These are phyloP conservation scores for Ferdinandea cuprea DNA, from an alignment of 2,888 invertebrate genomes.

Conservation along the genomic window DNA sequence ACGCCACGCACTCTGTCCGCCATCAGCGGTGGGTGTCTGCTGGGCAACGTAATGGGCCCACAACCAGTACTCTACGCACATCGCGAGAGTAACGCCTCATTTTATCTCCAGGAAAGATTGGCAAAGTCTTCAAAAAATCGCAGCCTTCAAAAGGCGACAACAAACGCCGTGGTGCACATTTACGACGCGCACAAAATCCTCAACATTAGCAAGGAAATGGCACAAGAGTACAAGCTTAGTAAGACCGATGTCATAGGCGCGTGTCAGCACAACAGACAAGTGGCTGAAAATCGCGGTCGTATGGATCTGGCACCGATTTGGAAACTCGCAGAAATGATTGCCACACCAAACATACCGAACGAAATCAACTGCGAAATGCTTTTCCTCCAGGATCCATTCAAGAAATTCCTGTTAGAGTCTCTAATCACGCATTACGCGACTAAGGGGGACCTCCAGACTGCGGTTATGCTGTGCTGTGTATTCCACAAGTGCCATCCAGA, in stretches of 20 bases:
- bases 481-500: conserved; percentile 88
- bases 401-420: conserved; percentile 92
- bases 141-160: conserved; percentile 80
- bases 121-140: conserved; percentile 81
- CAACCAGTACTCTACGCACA: conserved; percentile 80
- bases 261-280: conserved; percentile 91
- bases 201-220: conserved; percentile 91
- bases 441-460: conserved; percentile 94
- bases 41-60: conserved; percentile 82
- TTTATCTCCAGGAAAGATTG: conserved; percentile 90
- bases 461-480: conserved; percentile 95
- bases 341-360: conserved; percentile 83
- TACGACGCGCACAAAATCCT: conserved; percentile 85
- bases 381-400: conserved; percentile 92
- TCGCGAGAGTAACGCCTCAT: conserved; percentile 87
- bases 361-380: conserved; percentile 86
- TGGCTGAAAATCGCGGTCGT: conserved; percentile 90
- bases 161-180: conserved; percentile 80
- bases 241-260: conserved; percentile 84
- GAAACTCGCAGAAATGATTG: conserved; percentile 91
- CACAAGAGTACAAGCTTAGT: conserved; percentile 90
- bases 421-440: conserved; percentile 92
- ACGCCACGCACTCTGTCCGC: conserved; percentile 92
- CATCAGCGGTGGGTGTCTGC: conserved; percentile 84
- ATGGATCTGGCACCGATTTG: conserved; percentile 94